Evolutionary conservation across 2,888 invertebrate species (phyloP).

Genomic region (Cerceris ruficornis): DNA sequence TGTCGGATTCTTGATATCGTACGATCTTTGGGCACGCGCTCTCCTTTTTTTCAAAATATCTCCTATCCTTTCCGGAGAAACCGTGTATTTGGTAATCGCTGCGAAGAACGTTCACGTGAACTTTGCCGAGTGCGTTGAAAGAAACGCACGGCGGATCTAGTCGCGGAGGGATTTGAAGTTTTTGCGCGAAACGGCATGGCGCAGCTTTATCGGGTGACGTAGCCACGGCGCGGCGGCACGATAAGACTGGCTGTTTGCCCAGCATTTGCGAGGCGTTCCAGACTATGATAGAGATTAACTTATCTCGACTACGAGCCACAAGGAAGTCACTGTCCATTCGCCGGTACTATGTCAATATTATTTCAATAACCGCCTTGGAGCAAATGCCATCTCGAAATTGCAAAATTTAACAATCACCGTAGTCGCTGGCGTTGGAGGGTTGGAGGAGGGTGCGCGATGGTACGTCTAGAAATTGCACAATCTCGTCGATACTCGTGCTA

Average conservation of each 20-base stretch:
- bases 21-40: too few relatives aligned
- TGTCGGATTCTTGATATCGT: too few relatives aligned
- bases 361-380: constrained; percentile 63
- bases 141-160: too few relatives aligned
- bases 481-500: too few relatives aligned
- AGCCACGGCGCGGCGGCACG: constrained; percentile 34
- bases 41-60: too few relatives aligned
- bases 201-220: constrained; percentile 70
- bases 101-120: too few relatives aligned
- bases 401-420: not conserved
- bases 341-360: constrained; percentile 70
- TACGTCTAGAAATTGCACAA: too few relatives aligned
- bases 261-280: constrained; percentile 60
- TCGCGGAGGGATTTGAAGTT: constrained; percentile 31
- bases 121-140: too few relatives aligned
- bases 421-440: too few relatives aligned
- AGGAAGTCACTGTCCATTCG: constrained; percentile 66
- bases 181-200: constrained; percentile 64
- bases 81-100: too few relatives aligned
- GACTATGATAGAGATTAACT: constrained; percentile 70
- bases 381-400: constrained; percentile 28
- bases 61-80: too few relatives aligned
- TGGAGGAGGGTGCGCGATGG: too few relatives aligned
- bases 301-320: constrained; percentile 68
- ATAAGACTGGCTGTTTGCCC: constrained; percentile 65